Conservation (phyloP, 2,113 vertebrate genomes). For the Rattus norvegicus region GRCr8 NC_086019.1:162583501-162584000, state of each 20-base stretch:
- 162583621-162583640: background rate
- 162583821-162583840: background rate
- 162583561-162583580: background rate
- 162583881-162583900: background rate
- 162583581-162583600: background rate
- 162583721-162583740: background rate
- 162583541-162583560: background rate
- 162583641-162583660: background rate
- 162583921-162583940: background rate
- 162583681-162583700: background rate
- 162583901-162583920: background rate
- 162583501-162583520: background rate
- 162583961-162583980: background rate
- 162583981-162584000: accelerated
- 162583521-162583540: background rate
- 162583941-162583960: background rate
- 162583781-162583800: background rate
- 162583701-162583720: background rate
- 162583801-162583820: background rate
- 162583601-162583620: background rate
- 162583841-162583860: background rate
- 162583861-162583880: background rate
- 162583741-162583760: background rate
- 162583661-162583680: background rate
- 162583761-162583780: background rate